Base-by-base conservation (phyloP, 2,797 vertebrate genomes). In the Epinephelus malabaricus region DNA sequence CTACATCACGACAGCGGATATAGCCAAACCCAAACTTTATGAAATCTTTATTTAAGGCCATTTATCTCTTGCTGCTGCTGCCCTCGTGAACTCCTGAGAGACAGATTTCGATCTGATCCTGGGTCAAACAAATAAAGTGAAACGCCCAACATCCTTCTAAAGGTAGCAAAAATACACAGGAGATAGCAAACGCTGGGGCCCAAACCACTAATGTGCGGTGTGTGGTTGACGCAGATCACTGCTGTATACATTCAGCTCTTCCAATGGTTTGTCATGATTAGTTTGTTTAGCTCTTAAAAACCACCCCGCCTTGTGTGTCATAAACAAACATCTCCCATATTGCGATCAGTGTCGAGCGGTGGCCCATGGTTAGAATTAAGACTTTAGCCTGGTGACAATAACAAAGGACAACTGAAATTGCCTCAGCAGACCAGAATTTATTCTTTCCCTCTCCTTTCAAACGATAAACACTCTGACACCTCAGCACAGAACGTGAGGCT, bases 231-330 rank as follows among this genome's bases (percentile, higher is more conserved):
- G 53, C 64, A 72, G 78, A 76, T 66, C 73, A 15, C 85, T 59
- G 63, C 76, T 91, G 90, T 91, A 81, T 89, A 92, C 89, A 84
- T 85, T 82, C 46, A 75, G 71, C 80, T 84, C 79, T 51, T 80
- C 77, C 81, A 46, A 75, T 30, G 84, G 82, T 85, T 92, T 86
- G 80, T 87, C 81, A 71, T 92, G 90, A 93, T 89, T 94, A 85
- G 86, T 90, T 90, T 94, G 93, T 94, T 94, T 92, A 87, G 89
- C 83, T 92, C 79, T 84, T 76, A 53, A 83, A 89, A 90, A 90
- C 89, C 86, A 27, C 88, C 54, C 77, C 14, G 70, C 74, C 81
- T 85, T 85, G 46, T 60, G 70, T 67, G 75, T 72, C 79, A 65
- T 92, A 93, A 93, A 94, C 91, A 92, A 93, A 89, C 84, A 90